Percentiles rank a stretch among this genome's conserved stretches.
Evolutionary conservation across 92 coral and sea anemone genomes (phyloP).

Genomic region (Desmophyllum pertusum): DNA sequence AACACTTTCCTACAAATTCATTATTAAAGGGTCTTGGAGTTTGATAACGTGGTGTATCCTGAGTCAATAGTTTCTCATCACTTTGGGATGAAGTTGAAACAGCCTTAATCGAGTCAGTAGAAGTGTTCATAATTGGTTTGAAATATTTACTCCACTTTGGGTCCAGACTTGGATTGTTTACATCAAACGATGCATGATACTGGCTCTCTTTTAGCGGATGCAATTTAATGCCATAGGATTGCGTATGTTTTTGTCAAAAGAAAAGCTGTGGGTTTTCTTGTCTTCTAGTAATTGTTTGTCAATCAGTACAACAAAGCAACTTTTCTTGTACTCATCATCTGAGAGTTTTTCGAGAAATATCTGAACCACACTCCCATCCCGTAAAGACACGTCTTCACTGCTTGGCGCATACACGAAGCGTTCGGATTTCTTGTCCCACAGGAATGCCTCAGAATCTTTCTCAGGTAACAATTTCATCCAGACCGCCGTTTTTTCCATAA

Average conservation of each 20-base stretch:
- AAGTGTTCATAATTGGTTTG: not conserved
- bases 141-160: constrained; percentile 15
- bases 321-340: not conserved
- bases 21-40: constrained; percentile 9
- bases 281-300: constrained; percentile 12
- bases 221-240: not conserved
- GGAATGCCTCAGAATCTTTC: not conserved
- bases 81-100: not conserved
- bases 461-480: constrained; percentile 31
- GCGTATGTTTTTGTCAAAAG: not conserved
- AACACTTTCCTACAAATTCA: not conserved
- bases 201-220: not conserved
- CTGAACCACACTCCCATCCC: not conserved
- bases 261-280: not conserved
- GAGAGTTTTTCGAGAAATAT: constrained; percentile 3
- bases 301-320: not conserved
- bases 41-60: not conserved
- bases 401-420: not conserved
- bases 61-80: not conserved
- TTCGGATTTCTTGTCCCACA: not conserved
- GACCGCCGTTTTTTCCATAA: not conserved
- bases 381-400: not conserved
- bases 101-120: not conserved
- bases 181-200: constrained; percentile 34
- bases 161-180: not conserved